A percentile compares a stretch with the other conserved stretches of the same genome.
Evolutionary conservation across 2,888 invertebrate genomes (phyloP).

Genomic region (Unio delphinus): DNA sequence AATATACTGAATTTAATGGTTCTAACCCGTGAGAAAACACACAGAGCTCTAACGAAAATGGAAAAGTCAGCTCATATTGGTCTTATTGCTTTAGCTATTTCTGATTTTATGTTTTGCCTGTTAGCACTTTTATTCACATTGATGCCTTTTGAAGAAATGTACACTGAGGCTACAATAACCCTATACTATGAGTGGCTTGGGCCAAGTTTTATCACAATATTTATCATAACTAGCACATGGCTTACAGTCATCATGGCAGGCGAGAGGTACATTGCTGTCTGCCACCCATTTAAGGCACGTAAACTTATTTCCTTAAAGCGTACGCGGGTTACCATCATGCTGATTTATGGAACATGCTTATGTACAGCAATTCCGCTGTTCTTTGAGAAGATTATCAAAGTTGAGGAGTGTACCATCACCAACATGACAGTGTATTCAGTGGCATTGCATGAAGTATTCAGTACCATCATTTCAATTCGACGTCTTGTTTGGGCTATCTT

Average conservation of each 20-base stretch:
- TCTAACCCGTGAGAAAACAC: constrained; percentile 60
- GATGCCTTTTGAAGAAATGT: constrained; percentile 37
- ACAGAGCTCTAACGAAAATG: constrained; percentile 62
- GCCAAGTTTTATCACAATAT: constrained; percentile 61
- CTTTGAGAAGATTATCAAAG: constrained; percentile 48
- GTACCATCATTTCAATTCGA: constrained; percentile 37
- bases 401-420: constrained; percentile 32
- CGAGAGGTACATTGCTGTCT: constrained; percentile 68
- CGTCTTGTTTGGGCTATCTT: constrained; percentile 60
- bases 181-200: constrained; percentile 58
- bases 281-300: constrained; percentile 67
- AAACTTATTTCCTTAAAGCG: constrained; percentile 62
- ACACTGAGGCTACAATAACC: constrained; percentile 36
- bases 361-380: constrained; percentile 57
- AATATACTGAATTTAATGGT: constrained; percentile 65
- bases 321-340: constrained; percentile 56
- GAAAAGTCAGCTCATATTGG: constrained; percentile 68
- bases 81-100: constrained; percentile 65
- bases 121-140: constrained; percentile 61
- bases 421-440: constrained; percentile 30
- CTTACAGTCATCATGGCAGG: constrained; percentile 69
- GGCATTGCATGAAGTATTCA: constrained; percentile 32
- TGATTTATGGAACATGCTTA: constrained; percentile 52
- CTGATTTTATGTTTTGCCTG: constrained; percentile 67
- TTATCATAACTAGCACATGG: constrained; percentile 68